These are phyloP conservation scores for Poecilia gillii DNA, from an alignment of 2,797 vertebrate genomes.

Conservation along the genomic window DNA sequence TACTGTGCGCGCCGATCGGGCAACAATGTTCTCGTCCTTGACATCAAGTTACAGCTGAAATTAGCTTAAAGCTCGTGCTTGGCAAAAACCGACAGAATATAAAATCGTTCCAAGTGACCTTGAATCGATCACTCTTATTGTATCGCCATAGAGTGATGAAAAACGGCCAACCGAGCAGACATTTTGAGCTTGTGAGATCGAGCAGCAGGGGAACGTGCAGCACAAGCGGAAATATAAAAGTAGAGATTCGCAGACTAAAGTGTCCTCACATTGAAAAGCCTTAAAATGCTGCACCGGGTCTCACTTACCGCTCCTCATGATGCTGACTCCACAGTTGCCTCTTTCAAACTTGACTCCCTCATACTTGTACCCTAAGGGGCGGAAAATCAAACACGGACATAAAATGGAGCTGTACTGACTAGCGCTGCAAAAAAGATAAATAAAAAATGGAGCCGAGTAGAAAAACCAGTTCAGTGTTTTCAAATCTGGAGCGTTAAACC, in stretches of 20 bases:
- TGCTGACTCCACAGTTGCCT: slow-evolving; percentile 96
- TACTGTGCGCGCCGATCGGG: too few species aligned
- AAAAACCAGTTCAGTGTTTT: slow-evolving; percentile 4
- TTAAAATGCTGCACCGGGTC: slow-evolving; percentile 15
- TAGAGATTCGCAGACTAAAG: slow-evolving; percentile 12
- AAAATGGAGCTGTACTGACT: slow-evolving; percentile 23
- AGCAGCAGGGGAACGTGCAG: slow-evolving; percentile 10
- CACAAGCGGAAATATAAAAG: not conserved
- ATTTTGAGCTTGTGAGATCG: not conserved
- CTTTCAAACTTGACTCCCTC: slow-evolving; percentile 95
- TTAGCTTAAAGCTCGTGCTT: not conserved
- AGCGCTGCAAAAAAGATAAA: not conserved
- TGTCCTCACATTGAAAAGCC: slow-evolving; percentile 20
- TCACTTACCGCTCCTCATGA: slow-evolving; percentile 93
- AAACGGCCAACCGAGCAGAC: not conserved
- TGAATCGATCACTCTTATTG: not conserved
- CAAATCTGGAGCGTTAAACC: not conserved
- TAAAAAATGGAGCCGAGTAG: not conserved
- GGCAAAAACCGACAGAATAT: not conserved
- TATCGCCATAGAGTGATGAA: not conserved
- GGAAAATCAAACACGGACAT: slow-evolving; percentile 20
- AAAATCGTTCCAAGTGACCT: not conserved
- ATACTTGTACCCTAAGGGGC: slow-evolving; percentile 89
- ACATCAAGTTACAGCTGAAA: not conserved
- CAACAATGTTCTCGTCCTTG: not conserved